These are phyloP conservation scores for Misgurnus mizolepis DNA, from an alignment of 2,113 vertebrate species.

Conservation along the genomic window DNA sequence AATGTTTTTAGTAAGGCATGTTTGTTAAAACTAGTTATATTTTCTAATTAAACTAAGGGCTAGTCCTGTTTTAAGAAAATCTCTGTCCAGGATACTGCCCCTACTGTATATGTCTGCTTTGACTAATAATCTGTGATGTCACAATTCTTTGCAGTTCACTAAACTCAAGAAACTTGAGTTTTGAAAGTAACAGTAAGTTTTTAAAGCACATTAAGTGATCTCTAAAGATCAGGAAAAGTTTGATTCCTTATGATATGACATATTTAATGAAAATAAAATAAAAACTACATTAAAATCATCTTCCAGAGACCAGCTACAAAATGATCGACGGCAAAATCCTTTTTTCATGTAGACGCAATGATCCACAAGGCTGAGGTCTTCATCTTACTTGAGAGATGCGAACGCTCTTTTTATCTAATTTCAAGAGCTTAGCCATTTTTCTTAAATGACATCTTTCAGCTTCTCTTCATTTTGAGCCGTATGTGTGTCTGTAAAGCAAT, in stretches of 20 bases:
- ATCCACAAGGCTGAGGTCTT: neutral
- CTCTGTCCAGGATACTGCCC: too few relatives aligned
- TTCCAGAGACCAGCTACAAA: neutral
- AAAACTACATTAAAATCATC: neutral
- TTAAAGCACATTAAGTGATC: too few relatives aligned
- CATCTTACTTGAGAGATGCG: neutral
- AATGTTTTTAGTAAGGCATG: too few relatives aligned
- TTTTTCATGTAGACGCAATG: constrained; percentile 18
- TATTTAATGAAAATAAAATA: neutral
- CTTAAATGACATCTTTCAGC: neutral
- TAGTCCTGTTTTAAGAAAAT: too few relatives aligned
- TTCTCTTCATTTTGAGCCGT: constrained; percentile 23
- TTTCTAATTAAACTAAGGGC: too few relatives aligned
- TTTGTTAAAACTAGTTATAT: too few relatives aligned
- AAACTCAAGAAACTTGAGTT: too few relatives aligned
- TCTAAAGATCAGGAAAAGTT: neutral
- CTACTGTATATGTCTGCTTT: too few relatives aligned
- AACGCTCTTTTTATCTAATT: constrained; percentile 3
- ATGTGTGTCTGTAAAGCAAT: neutral
- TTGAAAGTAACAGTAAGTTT: too few relatives aligned
- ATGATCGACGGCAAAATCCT: neutral
- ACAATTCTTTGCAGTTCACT: too few relatives aligned
- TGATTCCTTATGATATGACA: too few relatives aligned
- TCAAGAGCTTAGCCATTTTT: constrained; percentile 15
- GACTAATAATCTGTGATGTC: too few relatives aligned